Conservation (phyloP, 1,140 invertebrate genomes). For the Zaprionus africanus region DNA sequence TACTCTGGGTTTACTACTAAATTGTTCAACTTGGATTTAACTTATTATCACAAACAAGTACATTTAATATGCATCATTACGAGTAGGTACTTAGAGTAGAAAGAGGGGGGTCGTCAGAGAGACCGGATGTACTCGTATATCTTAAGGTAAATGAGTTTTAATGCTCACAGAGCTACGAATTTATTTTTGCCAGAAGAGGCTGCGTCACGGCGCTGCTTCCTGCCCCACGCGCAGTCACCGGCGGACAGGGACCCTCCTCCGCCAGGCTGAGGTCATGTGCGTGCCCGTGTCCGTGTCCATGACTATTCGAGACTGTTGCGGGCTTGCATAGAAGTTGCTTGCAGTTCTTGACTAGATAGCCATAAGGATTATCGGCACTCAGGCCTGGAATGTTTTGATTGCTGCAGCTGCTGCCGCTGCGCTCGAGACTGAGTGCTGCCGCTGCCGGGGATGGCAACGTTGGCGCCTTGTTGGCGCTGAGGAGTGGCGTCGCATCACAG, state of each 20-base stretch:
- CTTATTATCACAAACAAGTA: conserved; percentile 79
- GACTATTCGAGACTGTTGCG: conserved; percentile 42
- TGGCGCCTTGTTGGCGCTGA: conserved; percentile 26
- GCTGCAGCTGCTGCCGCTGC: conserved; percentile 42
- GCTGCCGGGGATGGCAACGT: conserved; percentile 10
- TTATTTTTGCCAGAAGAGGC: conserved; percentile 78
- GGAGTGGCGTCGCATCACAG: conserved; percentile 54
- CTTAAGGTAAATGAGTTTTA: conserved; percentile 27
- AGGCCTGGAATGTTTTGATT: conserved; percentile 64
- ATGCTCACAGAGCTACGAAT: conserved; percentile 67
- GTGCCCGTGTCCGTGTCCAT: conserved; percentile 19
- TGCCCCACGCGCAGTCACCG: conserved; percentile 31
- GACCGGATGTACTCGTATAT: conserved; percentile 10
- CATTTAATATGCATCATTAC: conserved; percentile 69
- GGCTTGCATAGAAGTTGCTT: conserved; percentile 52
- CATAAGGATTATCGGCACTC: conserved; percentile 50
- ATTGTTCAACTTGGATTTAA: conserved; percentile 76
- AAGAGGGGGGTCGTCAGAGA: conserved; percentile 1
- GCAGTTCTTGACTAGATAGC: conserved; percentile 70
- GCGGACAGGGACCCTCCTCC: conserved; percentile 56
- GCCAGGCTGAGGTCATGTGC: conserved; percentile 19
- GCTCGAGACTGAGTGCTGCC: conserved; percentile 35
- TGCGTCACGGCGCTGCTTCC: conserved; percentile 62
- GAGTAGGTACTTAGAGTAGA: conserved; percentile 42
- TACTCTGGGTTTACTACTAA: conserved; percentile 45